Evolutionary conservation across 2,113 vertebrate genomes (phyloP).

Genomic region (Megalops atlanticus): DNA sequence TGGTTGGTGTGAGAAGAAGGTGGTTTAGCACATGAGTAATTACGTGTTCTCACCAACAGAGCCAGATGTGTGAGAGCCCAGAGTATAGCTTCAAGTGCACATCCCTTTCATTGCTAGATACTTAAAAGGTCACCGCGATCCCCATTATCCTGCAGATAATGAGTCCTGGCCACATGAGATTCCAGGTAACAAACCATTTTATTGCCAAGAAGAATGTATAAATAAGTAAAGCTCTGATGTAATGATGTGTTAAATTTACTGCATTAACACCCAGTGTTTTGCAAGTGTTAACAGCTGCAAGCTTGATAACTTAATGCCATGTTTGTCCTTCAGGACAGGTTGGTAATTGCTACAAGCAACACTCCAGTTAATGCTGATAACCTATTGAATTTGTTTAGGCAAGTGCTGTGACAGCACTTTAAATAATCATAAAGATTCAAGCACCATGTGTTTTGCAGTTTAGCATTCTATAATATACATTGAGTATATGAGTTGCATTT

Average conservation of each 20-base stretch:
- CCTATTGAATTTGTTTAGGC: not conserved
- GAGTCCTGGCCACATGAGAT: not conserved
- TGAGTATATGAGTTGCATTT: not conserved
- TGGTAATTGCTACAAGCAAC: not conserved
- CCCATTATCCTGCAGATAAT: not conserved
- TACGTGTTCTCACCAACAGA: not conserved
- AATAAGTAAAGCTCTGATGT: not conserved
- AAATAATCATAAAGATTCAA: not conserved
- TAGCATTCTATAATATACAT: not conserved
- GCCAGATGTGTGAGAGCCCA: not conserved
- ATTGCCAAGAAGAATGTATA: not conserved
- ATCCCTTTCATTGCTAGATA: not conserved
- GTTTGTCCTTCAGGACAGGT: slow-evolving; percentile 1
- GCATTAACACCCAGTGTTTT: not conserved
- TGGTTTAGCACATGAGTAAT: not conserved
- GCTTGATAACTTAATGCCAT: slow-evolving; percentile 16
- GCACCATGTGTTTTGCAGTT: not conserved
- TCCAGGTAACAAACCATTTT: slow-evolving; percentile 10
- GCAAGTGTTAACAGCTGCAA: slow-evolving; percentile 7
- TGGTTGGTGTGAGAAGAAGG: not conserved
- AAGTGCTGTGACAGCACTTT: not conserved
- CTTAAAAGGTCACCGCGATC: not conserved
- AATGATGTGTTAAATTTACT: slow-evolving; percentile 11
- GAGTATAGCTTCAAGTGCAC: not conserved
- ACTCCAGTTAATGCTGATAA: not conserved